Evolutionary conservation across 2,113 vertebrate genomes (phyloP).

Genomic region (Leptosomus discolor): DNA sequence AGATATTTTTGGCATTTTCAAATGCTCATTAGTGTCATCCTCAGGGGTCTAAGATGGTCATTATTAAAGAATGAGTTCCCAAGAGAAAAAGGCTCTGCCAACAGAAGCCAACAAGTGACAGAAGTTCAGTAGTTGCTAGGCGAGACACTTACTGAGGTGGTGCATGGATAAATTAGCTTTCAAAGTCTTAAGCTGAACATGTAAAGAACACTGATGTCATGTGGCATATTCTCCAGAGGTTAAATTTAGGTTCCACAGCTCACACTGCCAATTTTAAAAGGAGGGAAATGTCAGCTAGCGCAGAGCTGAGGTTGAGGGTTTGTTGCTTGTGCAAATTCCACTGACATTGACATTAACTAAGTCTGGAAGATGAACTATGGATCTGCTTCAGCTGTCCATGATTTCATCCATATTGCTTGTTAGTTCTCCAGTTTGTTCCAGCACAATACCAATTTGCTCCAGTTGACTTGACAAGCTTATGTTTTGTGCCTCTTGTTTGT

Average conservation of each 20-base stretch:
- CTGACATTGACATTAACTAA: constrained; percentile 59
- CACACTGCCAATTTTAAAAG: constrained; percentile 75
- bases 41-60: constrained; percentile 59
- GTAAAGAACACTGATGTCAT: constrained; percentile 72
- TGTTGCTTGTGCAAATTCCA: constrained; percentile 57
- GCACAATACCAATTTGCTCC: constrained; percentile 60
- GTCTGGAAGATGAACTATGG: constrained; percentile 37
- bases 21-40: constrained; percentile 76
- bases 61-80: constrained; percentile 69
- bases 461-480: constrained; percentile 60
- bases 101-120: constrained; percentile 67
- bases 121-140: constrained; percentile 69
- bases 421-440: constrained; percentile 59
- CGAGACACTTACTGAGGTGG: constrained; percentile 57
- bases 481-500: constrained; percentile 36
- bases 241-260: constrained; percentile 75
- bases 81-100: constrained; percentile 50
- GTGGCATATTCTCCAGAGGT: constrained; percentile 75
- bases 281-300: constrained; percentile 70
- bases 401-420: constrained; percentile 31
- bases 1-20: constrained; percentile 72
- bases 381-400: constrained; percentile 44
- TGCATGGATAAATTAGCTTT: constrained; percentile 78
- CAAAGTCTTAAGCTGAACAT: constrained; percentile 74
- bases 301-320: constrained; percentile 58